Conservation (phyloP, 1,140 invertebrate genomes). For the Platorchestia sp. region DNA sequence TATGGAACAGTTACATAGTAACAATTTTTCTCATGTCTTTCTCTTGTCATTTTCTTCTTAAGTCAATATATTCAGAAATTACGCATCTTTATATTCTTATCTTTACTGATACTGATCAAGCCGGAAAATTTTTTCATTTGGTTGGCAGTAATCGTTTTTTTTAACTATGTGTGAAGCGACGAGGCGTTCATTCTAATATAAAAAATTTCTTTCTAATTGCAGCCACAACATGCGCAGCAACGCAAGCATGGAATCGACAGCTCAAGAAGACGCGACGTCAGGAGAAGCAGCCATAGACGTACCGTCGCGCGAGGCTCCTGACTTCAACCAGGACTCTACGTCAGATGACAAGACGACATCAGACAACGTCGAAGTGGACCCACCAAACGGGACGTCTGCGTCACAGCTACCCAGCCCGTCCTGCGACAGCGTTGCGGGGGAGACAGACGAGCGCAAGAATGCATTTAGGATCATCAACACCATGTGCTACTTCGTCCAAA, state of each 20-base stretch:
- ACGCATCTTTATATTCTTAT: too few species aligned
- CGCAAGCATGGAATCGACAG: background rate
- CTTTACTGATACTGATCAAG: too few species aligned
- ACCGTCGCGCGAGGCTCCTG: background rate
- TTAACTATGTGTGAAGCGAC: background rate
- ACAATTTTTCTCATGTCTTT: too few species aligned
- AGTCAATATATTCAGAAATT: too few species aligned
- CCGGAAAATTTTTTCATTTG: too few species aligned
- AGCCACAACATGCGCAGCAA: background rate
- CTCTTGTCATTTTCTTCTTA: too few species aligned
- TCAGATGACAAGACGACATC: background rate
- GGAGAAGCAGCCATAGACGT: background rate
- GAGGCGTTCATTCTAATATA: background rate
- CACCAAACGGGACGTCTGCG: background rate
- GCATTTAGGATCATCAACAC: constrained; percentile 47
- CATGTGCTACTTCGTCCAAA: constrained; percentile 41
- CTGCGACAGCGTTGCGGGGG: background rate
- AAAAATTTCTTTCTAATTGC: background rate
- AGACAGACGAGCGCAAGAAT: constrained; percentile 43
- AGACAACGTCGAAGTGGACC: background rate
- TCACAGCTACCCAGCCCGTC: constrained; percentile 15
- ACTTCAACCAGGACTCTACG: background rate
- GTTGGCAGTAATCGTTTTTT: too few species aligned
- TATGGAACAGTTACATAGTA: too few species aligned
- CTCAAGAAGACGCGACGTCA: background rate